These are phyloP conservation scores for Etheostoma cragini DNA, from an alignment of 2,113 vertebrate species.

Conservation along the genomic window DNA sequence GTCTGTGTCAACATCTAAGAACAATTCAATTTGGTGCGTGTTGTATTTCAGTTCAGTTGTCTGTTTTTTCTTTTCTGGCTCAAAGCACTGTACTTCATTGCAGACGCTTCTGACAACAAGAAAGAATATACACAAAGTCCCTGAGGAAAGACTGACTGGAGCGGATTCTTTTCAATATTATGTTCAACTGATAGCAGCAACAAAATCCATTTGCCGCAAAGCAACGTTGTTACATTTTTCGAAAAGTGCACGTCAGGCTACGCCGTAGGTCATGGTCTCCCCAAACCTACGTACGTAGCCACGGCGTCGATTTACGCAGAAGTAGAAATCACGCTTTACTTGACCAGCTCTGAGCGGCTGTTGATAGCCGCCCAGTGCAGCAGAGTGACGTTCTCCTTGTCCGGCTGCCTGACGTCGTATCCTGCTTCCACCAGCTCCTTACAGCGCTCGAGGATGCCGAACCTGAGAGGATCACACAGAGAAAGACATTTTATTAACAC, in stretches of 20 bases:
- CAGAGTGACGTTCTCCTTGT: conserved; percentile 96
- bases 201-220: background rate
- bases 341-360: conserved; percentile 93
- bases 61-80: background rate
- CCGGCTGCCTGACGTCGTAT: conserved; percentile 92
- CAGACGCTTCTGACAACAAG: background rate
- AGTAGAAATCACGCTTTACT: conserved; percentile 76
- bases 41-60: background rate
- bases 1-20: background rate
- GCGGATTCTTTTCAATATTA: background rate
- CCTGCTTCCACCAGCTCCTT: conserved; percentile 96
- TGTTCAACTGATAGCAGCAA: background rate
- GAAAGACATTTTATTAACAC: background rate
- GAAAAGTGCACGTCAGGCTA: too few species aligned
- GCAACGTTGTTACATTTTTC: too few species aligned
- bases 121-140: background rate
- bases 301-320: too few species aligned
- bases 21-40: background rate
- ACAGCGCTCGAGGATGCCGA: conserved; percentile 92
- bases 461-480: conserved; percentile 80
- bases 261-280: too few species aligned
- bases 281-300: too few species aligned
- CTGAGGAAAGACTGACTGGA: background rate
- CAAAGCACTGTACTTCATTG: background rate
- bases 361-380: conserved; percentile 99